Base-by-base conservation (phyloP, 2,888 invertebrate genomes). In the Psylliodes chrysocephalus region DNA sequence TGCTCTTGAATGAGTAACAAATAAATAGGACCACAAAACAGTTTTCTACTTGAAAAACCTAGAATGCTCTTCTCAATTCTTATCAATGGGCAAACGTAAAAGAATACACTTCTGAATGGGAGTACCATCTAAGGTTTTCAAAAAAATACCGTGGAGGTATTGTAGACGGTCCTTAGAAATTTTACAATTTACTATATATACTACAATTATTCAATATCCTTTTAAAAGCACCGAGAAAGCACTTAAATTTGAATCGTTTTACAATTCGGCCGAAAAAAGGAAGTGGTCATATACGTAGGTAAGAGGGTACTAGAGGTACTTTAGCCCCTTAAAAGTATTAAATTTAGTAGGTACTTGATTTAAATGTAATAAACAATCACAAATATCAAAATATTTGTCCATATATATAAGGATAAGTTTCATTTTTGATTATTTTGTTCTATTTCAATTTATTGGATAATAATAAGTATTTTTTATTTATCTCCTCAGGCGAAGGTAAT, bases 131-230 rank as follows among this genome's bases (percentile, higher is more conserved):
- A 38, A 8, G 42, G 42, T 15, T 47, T 60, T 49, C 30, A 56
- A 33, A 19, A 53, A 60, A 53, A 57, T 59, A 57, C 47, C 28
- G 53, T 47, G 28, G 35, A 46, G 28, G 57, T 47, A 59, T 63
- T 63, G 30, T 59, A 15, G 38, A 4, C 30, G 25, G 19, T 46
- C 46, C 57, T 63, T 59, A 52, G 17, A 14, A 57, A 57, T 25
- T 56, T 59, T 59, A 63, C 63, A 53, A 63, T 63, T 57, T 52
- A 54, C 53, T 54, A 54, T 54, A 40, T 2, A 33, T 52, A 57
- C 63, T 57, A 63, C 63, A 63, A 63, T 63, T 44, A 57, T 46
- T 56, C 57, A 52, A 63, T 63, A 57, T 57, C 57, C 63, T 55
- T 40, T 56, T 57, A 28, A 30, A 49, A 15, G 12, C 44, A 51